phyloP scores from a whole-genome alignment of 2,888 invertebrate genomes.

The Tetheella fluctuosa region DNA sequence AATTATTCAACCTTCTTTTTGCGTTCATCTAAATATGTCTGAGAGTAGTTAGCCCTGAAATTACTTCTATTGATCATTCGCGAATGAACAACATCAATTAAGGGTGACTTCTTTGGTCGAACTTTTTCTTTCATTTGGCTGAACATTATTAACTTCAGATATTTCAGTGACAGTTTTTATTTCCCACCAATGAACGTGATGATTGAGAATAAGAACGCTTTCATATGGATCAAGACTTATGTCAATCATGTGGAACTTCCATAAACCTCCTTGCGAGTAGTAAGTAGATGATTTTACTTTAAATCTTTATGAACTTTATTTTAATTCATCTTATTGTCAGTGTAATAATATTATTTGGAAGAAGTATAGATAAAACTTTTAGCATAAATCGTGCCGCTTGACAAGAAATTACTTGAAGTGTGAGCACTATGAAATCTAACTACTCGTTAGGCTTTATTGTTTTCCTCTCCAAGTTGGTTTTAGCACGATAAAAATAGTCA shows the following conservation, averaged over 20 bases:
- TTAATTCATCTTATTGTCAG: background rate
- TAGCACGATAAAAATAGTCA: conserved; percentile 28
- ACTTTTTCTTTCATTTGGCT: conserved; percentile 35
- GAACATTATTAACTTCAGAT: conserved; percentile 15
- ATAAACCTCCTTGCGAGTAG: background rate
- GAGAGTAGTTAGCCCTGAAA: too few relatives aligned
- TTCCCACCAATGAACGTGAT: background rate
- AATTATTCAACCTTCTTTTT: too few relatives aligned
- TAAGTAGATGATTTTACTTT: background rate
- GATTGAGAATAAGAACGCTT: too few relatives aligned
- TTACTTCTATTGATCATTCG: too few relatives aligned
- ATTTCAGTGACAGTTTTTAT: background rate
- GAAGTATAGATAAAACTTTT: background rate
- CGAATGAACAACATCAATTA: too few relatives aligned
- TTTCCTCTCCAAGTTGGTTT: conserved; percentile 15
- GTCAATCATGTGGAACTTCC: background rate
- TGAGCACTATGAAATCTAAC: background rate
- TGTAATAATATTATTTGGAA: background rate
- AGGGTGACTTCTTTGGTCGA: conserved; percentile 36
- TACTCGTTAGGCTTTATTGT: conserved; percentile 9
- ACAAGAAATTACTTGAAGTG: background rate
- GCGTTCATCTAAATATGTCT: too few relatives aligned
- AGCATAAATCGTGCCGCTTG: background rate
- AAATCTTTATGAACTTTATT: background rate
- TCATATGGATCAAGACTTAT: background rate